Evolutionary conservation across 2,797 vertebrate genomes (phyloP).

Genomic region (Hydrocynus forskahlii): DNA sequence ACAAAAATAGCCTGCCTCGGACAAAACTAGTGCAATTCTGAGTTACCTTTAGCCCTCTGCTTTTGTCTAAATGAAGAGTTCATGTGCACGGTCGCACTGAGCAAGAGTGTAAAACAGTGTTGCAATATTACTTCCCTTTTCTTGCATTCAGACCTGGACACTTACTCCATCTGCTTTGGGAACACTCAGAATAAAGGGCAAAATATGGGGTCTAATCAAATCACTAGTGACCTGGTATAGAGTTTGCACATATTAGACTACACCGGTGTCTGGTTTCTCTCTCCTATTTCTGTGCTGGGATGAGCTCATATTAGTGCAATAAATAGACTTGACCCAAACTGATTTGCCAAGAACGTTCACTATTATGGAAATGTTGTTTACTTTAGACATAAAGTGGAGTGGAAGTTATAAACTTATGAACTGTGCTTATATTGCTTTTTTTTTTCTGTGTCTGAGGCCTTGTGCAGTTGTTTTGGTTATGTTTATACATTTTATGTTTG

Average conservation of each 20-base stretch:
- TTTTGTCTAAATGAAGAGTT: background rate
- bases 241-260: conserved; percentile 2
- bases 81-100: background rate
- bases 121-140: background rate
- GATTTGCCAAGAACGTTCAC: too few species aligned
- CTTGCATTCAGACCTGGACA: background rate
- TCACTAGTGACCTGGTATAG: background rate
- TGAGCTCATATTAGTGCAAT: too few species aligned
- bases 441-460: too few species aligned
- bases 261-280: too few species aligned
- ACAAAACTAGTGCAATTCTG: background rate
- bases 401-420: too few species aligned
- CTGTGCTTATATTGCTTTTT: too few species aligned
- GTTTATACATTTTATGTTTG: too few species aligned
- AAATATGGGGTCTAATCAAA: background rate
- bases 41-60: background rate
- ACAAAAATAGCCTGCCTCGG: background rate
- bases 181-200: background rate
- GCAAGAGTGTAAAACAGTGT: background rate
- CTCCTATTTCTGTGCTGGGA: too few species aligned
- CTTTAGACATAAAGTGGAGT: too few species aligned
- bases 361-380: too few species aligned
- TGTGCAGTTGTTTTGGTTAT: too few species aligned
- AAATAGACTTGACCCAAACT: too few species aligned
- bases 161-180: background rate